These are phyloP conservation scores for Nephrocerus scutellatus DNA, from an alignment of 2,888 invertebrate genomes.

Conservation along the genomic window DNA sequence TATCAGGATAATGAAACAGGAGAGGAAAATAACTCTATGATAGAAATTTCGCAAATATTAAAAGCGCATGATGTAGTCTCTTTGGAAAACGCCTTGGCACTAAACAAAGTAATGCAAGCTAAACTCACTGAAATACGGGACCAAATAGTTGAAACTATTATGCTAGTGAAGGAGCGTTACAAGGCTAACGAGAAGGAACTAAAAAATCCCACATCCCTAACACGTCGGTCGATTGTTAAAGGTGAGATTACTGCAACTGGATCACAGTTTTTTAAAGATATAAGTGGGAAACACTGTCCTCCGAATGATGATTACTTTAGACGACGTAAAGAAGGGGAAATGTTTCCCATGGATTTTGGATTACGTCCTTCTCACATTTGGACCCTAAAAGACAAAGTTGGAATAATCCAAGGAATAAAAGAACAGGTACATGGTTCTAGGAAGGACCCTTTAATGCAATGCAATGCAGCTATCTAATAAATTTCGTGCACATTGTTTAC, in stretches of 20 bases:
- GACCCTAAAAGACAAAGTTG: slow-evolving; percentile 55
- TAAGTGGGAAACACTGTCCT: slow-evolving; percentile 50
- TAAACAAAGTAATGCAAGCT: slow-evolving; percentile 35
- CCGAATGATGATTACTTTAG: slow-evolving; percentile 56
- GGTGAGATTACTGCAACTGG: slow-evolving; percentile 28
- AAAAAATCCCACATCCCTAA: slow-evolving; percentile 12
- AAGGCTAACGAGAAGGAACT: slow-evolving; percentile 29
- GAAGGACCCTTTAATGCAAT: neutral
- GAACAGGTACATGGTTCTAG: slow-evolving; percentile 36
- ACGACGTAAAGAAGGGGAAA: slow-evolving; percentile 40
- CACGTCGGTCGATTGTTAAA: slow-evolving; percentile 7
- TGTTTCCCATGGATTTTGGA: slow-evolving; percentile 48
- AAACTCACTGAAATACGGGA: slow-evolving; percentile 28
- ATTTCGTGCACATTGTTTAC: neutral
- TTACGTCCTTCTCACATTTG: slow-evolving; percentile 49
- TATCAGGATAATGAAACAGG: neutral
- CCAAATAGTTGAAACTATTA: slow-evolving; percentile 26
- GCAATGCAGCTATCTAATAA: neutral
- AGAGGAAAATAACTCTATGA: neutral
- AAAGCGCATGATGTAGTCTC: neutral
- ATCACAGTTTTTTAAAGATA: slow-evolving; percentile 59
- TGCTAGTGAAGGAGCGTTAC: slow-evolving; percentile 28
- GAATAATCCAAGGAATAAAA: slow-evolving; percentile 50
- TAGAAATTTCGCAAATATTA: slow-evolving; percentile 1
- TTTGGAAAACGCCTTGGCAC: slow-evolving; percentile 28